phyloP scores from a whole-genome alignment of 2,797 vertebrate species.

The Coregonus ussuriensis region DNA sequence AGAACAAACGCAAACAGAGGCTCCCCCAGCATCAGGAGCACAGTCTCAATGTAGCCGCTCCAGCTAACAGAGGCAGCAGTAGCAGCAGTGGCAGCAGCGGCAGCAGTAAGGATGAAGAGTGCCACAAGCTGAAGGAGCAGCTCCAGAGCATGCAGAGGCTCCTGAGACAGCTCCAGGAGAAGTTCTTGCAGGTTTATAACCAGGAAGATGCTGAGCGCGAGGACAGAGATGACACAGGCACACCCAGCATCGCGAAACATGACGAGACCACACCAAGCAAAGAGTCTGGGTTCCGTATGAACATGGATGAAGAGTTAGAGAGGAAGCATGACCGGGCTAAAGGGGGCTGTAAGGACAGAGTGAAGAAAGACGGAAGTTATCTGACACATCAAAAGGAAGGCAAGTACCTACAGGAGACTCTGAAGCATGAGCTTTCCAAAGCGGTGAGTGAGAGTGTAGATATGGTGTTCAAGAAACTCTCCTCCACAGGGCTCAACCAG shows the following conservation, averaged over 20 bases:
- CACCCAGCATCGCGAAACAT: constrained; percentile 2
- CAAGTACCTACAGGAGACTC: constrained; percentile 76
- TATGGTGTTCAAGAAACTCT: constrained; percentile 80
- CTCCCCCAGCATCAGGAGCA: constrained; percentile 81
- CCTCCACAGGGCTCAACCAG: constrained; percentile 59
- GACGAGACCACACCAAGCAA: constrained; percentile 26
- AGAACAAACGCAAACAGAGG: constrained; percentile 86
- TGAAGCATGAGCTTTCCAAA: constrained; percentile 84
- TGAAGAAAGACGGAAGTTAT: constrained; percentile 40
- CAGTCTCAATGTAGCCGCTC: constrained; percentile 23
- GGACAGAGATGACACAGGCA: constrained; percentile 46
- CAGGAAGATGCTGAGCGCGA: constrained; percentile 62
- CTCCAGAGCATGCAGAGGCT: constrained; percentile 87
- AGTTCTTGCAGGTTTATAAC: constrained; percentile 79
- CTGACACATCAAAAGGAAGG: constrained; percentile 63
- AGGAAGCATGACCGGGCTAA: constrained; percentile 38
- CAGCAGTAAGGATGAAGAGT: constrained; percentile 71
- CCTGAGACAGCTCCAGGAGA: constrained; percentile 84
- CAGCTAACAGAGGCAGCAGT: constrained; percentile 36
- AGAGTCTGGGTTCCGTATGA: constrained; percentile 20
- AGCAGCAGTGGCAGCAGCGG: background rate
- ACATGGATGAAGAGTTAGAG: constrained; percentile 41
- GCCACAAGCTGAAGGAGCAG: constrained; percentile 84
- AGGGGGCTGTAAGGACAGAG: constrained; percentile 52
- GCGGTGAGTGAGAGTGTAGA: constrained; percentile 85